Evolutionary conservation across 1,140 invertebrate species (phyloP).

Genomic region (Heliconius nattereri): DNA sequence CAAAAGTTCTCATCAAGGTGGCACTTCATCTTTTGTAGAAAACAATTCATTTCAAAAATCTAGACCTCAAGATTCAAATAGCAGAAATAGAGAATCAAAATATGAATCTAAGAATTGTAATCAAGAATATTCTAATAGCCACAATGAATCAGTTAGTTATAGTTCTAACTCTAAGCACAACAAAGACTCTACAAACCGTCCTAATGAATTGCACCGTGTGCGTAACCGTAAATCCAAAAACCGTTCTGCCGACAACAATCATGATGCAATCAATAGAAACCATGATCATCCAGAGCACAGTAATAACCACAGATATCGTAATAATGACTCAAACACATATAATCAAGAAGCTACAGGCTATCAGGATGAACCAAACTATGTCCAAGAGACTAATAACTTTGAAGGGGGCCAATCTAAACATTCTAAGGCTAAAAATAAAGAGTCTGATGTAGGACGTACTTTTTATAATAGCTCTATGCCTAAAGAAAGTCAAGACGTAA

Average conservation of each 20-base stretch:
- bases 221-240: constrained; percentile 33
- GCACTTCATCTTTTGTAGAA: constrained; percentile 37
- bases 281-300: constrained; percentile 37
- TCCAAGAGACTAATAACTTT: constrained; percentile 22
- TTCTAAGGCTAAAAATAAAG: constrained; percentile 64
- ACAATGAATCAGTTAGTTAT: constrained; percentile 35
- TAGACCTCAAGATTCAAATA: constrained; percentile 38
- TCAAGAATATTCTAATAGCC: constrained; percentile 30
- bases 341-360: constrained; percentile 50
- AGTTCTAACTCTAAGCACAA: constrained; percentile 37
- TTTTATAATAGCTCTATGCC: constrained; percentile 69
- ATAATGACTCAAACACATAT: constrained; percentile 42
- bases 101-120: constrained; percentile 32
- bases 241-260: constrained; percentile 19
- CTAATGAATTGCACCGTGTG: constrained; percentile 22
- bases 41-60: constrained; percentile 42
- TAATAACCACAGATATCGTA: constrained; percentile 36
- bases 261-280: constrained; percentile 33
- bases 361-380: constrained; percentile 33
- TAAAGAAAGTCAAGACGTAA: constrained; percentile 63
- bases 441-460: constrained; percentile 56
- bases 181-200: constrained; percentile 28
- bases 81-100: constrained; percentile 30
- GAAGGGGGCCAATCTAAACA: constrained; percentile 53
- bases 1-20: constrained; percentile 47